phyloP scores from a whole-genome alignment of 1,140 invertebrate genomes.

The Pogonus chalceus region DNA sequence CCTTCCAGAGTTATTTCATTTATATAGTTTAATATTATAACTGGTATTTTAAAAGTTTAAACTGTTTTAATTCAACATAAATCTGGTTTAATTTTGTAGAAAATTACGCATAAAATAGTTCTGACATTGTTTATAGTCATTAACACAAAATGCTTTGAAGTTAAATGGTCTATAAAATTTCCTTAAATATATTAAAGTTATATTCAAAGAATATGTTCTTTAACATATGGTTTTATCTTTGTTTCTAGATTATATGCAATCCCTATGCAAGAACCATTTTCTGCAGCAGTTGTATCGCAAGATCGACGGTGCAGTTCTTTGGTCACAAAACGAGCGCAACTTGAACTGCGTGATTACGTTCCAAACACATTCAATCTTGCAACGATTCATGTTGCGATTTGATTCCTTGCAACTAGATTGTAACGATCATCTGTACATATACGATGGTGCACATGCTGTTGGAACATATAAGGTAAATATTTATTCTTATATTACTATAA shows the following conservation, averaged over 20 bases:
- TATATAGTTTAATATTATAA: too few relatives aligned
- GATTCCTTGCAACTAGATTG: slow-evolving; percentile 72
- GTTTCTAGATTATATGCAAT: slow-evolving; percentile 72
- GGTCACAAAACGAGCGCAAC: slow-evolving; percentile 78
- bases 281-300: slow-evolving; percentile 76
- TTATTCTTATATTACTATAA: neutral
- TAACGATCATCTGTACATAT: slow-evolving; percentile 87
- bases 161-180: too few relatives aligned
- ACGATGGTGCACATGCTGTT: slow-evolving; percentile 81
- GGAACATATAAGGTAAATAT: slow-evolving; percentile 68
- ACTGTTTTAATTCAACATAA: too few relatives aligned
- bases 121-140: too few relatives aligned
- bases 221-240: slow-evolving; percentile 18
- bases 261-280: slow-evolving; percentile 77
- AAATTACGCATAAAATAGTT: too few relatives aligned
- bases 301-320: slow-evolving; percentile 81
- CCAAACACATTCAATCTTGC: slow-evolving; percentile 85
- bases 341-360: slow-evolving; percentile 85
- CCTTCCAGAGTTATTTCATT: too few relatives aligned
- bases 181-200: too few relatives aligned
- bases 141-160: too few relatives aligned
- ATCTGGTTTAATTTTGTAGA: too few relatives aligned
- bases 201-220: too few relatives aligned
- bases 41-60: too few relatives aligned
- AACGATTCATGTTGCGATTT: slow-evolving; percentile 87